These are phyloP conservation scores for Podarcis raffonei DNA, from an alignment of 2,113 vertebrate species.

Conservation along the genomic window DNA sequence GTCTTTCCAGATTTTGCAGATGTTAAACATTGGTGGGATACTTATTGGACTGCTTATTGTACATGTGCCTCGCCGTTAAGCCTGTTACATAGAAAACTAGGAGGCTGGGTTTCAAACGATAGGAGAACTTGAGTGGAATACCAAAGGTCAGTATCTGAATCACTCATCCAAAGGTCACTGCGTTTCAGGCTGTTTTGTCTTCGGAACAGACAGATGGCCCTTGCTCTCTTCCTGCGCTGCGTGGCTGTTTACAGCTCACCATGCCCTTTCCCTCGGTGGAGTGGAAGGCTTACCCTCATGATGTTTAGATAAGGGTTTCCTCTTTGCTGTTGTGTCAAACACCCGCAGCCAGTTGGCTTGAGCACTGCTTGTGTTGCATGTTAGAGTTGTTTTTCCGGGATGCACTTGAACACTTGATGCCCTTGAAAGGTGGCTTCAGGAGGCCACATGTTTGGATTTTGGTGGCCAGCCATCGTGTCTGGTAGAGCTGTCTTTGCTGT, in stretches of 20 bases:
- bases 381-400: background rate
- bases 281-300: background rate
- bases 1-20: background rate
- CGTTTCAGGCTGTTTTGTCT: background rate
- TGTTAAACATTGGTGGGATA: background rate
- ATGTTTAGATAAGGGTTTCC: conserved; percentile 35
- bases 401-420: background rate
- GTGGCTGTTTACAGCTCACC: fast-evolving
- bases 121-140: background rate
- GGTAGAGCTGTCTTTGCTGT: background rate
- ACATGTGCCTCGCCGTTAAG: background rate
- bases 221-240: conserved; percentile 5
- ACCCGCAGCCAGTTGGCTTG: background rate
- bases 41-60: background rate
- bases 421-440: background rate
- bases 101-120: background rate
- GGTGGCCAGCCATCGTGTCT: background rate
- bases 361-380: background rate
- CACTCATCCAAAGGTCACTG: background rate
- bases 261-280: background rate
- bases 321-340: background rate
- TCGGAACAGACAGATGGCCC: background rate
- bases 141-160: background rate
- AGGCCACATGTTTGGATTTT: background rate
- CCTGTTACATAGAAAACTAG: background rate